Percentiles rank a stretch among this genome's conserved stretches.
These are phyloP conservation scores for Tipula helvola DNA, from an alignment of 2,888 invertebrate genomes.

Conservation along the genomic window DNA sequence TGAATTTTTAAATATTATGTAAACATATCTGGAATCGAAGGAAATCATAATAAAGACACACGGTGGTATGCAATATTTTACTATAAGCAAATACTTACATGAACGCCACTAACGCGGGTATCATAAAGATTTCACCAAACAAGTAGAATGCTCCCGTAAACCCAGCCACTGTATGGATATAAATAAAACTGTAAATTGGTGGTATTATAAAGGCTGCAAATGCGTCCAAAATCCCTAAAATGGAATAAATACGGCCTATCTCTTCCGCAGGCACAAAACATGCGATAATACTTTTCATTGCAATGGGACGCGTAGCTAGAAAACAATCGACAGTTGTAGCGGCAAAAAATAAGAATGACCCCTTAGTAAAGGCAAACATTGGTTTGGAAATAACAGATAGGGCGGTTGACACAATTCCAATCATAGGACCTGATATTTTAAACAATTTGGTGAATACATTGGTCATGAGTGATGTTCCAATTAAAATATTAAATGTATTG, in stretches of 20 bases:
- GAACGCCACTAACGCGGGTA: constrained; percentile 33
- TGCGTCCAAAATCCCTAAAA: constrained; percentile 33
- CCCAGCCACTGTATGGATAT: constrained; percentile 25
- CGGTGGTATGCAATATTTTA: neutral
- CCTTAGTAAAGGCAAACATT: constrained; percentile 28
- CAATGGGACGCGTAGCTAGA: constrained; percentile 29
- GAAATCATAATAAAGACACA: neutral
- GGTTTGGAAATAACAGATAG: constrained; percentile 28
- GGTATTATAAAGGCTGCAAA: constrained; percentile 31
- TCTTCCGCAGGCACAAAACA: constrained; percentile 32
- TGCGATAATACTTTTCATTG: constrained; percentile 32
- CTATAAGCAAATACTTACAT: constrained; percentile 22
- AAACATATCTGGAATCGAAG: neutral
- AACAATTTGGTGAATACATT: constrained; percentile 31
- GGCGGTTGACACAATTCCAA: constrained; percentile 30
- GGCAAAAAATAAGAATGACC: constrained; percentile 26
- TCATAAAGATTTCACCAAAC: constrained; percentile 31
- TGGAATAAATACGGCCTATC: constrained; percentile 23
- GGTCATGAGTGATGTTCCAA: constrained; percentile 33
- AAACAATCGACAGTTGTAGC: constrained; percentile 32
- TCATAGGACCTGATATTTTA: constrained; percentile 28
- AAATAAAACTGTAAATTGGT: constrained; percentile 30
- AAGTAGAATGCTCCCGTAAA: constrained; percentile 34
- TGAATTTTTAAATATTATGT: neutral
- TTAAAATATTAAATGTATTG: constrained; percentile 25